These are phyloP conservation scores for Podilymbus podiceps DNA, from an alignment of 2,113 vertebrate genomes.

Conservation along the genomic window DNA sequence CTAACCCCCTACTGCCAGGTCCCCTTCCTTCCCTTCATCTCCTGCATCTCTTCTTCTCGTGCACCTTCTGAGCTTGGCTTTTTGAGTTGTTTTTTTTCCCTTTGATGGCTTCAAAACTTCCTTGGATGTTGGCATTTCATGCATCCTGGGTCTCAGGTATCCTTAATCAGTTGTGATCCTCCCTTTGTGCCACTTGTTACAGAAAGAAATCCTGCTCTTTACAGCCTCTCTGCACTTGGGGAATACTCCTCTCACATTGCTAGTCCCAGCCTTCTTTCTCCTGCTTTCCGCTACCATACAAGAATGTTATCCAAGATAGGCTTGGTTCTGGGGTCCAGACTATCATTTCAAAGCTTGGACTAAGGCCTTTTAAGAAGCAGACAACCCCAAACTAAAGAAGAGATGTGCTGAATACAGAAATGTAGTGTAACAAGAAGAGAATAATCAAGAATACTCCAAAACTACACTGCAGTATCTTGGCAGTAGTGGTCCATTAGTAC, in stretches of 20 bases:
- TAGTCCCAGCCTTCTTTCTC: neutral
- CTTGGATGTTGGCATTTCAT: neutral
- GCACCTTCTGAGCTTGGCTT: neutral
- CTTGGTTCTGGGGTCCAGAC: neutral
- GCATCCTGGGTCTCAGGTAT: neutral
- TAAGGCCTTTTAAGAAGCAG: neutral
- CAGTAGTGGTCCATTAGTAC: neutral
- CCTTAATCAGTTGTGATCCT: neutral
- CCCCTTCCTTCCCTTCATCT: neutral
- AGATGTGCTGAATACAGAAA: neutral
- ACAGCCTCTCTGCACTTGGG: neutral
- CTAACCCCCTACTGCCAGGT: rapidly evolving
- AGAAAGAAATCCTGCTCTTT: neutral
- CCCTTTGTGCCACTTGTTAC: neutral
- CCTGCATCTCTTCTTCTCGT: neutral
- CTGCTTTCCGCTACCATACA: neutral
- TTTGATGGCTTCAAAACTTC: neutral
- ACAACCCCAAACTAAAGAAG: neutral
- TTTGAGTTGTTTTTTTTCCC: neutral
- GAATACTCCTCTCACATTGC: neutral
- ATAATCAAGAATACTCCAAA: neutral
- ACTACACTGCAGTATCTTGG: neutral
- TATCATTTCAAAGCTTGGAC: neutral
- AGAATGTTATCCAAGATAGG: too few species aligned
- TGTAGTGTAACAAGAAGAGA: neutral